A percentile compares a stretch with the other conserved stretches of the same genome.
Evolutionary conservation across 2,113 vertebrate species (phyloP).

Genomic region (Ellobius talpinus): DNA sequence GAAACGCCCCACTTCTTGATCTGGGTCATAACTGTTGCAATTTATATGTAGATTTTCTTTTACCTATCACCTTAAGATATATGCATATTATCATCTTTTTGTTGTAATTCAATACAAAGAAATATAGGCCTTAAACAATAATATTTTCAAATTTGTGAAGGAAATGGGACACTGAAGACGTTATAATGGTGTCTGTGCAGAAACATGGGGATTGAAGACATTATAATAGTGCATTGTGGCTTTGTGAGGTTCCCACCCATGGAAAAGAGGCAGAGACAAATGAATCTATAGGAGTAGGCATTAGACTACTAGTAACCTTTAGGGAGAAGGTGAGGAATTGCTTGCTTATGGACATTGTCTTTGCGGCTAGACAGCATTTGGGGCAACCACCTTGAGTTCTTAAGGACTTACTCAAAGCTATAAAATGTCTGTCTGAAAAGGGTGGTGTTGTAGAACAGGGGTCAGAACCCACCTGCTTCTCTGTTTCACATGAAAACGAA

Average conservation of each 20-base stretch:
- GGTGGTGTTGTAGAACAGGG: not conserved
- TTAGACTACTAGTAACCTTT: not conserved
- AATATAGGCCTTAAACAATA: not conserved
- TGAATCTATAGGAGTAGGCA: not conserved
- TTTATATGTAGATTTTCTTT: conserved; percentile 19
- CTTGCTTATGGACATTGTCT: not conserved
- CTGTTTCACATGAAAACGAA: not conserved
- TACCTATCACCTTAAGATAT: not conserved
- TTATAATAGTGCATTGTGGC: not conserved
- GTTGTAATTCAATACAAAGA: not conserved
- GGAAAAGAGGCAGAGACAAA: not conserved
- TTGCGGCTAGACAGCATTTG: not conserved
- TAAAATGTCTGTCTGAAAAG: not conserved
- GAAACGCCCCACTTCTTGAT: not conserved
- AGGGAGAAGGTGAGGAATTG: not conserved
- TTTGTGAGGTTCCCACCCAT: not conserved
- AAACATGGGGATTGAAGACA: not conserved
- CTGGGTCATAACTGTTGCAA: not conserved
- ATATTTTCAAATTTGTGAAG: conserved; percentile 45
- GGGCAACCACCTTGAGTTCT: not conserved
- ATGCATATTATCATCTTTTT: not conserved
- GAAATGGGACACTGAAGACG: not conserved
- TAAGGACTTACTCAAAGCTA: not conserved
- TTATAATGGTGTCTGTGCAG: not conserved
- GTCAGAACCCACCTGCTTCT: not conserved